Evolutionary conservation across 2,888 invertebrate genomes (phyloP).

Genomic region (Agrilus cyanescens): DNA sequence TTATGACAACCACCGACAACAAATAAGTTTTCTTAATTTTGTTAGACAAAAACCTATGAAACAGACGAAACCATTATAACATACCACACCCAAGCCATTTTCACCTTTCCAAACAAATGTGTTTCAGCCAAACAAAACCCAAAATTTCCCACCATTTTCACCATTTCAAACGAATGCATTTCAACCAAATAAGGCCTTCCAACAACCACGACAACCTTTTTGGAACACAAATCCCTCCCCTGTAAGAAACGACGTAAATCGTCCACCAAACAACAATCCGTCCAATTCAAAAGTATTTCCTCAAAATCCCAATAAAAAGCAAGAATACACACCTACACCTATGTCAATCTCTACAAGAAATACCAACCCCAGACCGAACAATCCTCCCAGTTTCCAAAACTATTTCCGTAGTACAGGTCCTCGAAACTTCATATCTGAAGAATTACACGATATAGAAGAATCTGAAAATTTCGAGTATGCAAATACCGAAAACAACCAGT

Average conservation of each 20-base stretch:
- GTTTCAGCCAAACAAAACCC: too few species aligned
- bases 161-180: too few species aligned
- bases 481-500: background rate
- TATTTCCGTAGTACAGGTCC: conserved; percentile 2
- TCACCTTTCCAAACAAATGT: too few species aligned
- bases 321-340: conserved; percentile 6
- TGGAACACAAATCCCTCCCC: background rate
- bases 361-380: conserved; percentile 1
- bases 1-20: conserved; percentile 9
- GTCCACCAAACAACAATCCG: background rate
- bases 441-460: conserved; percentile 7
- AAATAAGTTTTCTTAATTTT: conserved; percentile 4
- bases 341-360: conserved; percentile 7
- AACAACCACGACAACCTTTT: background rate
- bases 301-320: background rate
- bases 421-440: conserved; percentile 7
- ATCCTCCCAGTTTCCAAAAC: background rate
- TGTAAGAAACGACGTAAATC: background rate
- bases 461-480: background rate
- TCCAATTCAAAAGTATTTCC: background rate
- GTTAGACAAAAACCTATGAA: conserved; percentile 1
- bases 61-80: background rate
- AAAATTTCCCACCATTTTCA: too few species aligned
- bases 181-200: background rate
- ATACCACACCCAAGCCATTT: too few species aligned